phyloP scores from a whole-genome alignment of 2,113 vertebrate species.

The Manacus vitellinus region DNA sequence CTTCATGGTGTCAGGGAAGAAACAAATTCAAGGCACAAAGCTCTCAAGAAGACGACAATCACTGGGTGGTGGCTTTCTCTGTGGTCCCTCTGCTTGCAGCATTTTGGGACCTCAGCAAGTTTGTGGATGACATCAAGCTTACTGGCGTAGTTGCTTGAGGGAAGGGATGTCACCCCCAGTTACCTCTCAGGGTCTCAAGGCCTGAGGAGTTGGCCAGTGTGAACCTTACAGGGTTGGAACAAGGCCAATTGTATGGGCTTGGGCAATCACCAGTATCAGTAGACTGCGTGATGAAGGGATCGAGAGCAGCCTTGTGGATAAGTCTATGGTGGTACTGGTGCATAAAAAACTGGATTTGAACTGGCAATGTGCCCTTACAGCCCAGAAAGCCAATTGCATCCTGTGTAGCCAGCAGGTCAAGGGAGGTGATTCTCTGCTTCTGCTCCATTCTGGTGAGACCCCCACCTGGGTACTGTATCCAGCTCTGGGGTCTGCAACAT shows the following conservation, averaged over 20 bases:
- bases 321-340: background rate
- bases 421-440: background rate
- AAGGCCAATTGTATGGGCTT: background rate
- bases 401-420: rapidly evolving
- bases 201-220: background rate
- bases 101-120: background rate
- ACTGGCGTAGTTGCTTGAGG: background rate
- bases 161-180: background rate
- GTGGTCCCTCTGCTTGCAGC: background rate
- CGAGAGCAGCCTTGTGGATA: background rate
- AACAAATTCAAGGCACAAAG: background rate
- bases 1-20: background rate
- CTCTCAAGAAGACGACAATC: background rate
- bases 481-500: background rate
- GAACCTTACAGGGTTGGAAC: background rate
- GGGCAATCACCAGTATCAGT: background rate
- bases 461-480: background rate
- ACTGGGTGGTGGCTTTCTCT: background rate
- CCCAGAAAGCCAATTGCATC: background rate
- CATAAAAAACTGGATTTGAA: background rate
- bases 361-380: rapidly evolving
- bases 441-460: background rate
- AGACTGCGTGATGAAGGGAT: background rate
- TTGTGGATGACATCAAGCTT: background rate
- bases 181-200: background rate